Conservation (phyloP, 2,888 invertebrate species). For the Drosophila parthenogenetica region DNA sequence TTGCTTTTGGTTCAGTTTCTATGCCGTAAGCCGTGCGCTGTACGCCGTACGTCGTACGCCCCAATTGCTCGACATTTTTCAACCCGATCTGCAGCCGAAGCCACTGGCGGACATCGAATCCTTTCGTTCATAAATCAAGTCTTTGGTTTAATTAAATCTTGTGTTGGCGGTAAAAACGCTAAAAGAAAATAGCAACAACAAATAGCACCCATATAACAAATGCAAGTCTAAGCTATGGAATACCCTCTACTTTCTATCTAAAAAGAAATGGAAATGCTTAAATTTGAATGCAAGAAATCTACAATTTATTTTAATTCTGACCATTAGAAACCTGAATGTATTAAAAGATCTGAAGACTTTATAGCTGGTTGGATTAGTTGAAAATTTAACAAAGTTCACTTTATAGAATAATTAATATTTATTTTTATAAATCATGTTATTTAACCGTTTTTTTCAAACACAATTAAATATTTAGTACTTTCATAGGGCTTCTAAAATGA, state of each 20-base stretch:
- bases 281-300: too few relatives aligned
- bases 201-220: background rate
- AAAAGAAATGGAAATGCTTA: too few relatives aligned
- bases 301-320: too few relatives aligned
- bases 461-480: too few relatives aligned
- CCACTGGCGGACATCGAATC: slow-evolving; percentile 75
- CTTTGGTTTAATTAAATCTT: slow-evolving; percentile 86
- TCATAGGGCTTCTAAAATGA: too few relatives aligned
- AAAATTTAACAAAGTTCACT: too few relatives aligned
- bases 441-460: too few relatives aligned
- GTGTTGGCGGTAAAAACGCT: slow-evolving; percentile 84
- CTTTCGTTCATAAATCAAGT: slow-evolving; percentile 85
- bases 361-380: too few relatives aligned
- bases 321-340: too few relatives aligned
- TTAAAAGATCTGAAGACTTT: too few relatives aligned
- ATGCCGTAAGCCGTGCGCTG: slow-evolving; percentile 41
- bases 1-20: slow-evolving; percentile 18
- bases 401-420: too few relatives aligned
- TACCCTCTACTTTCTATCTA: slow-evolving; percentile 21
- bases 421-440: too few relatives aligned
- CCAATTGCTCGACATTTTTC: slow-evolving; percentile 75
- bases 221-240: background rate
- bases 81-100: slow-evolving; percentile 53
- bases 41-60: slow-evolving; percentile 57
- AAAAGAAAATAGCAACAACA: slow-evolving; percentile 49